Percentiles rank a stretch among this genome's conserved stretches.
These are phyloP conservation scores for Toxonevra muliebris DNA, from an alignment of 2,888 invertebrate species.

Conservation along the genomic window DNA sequence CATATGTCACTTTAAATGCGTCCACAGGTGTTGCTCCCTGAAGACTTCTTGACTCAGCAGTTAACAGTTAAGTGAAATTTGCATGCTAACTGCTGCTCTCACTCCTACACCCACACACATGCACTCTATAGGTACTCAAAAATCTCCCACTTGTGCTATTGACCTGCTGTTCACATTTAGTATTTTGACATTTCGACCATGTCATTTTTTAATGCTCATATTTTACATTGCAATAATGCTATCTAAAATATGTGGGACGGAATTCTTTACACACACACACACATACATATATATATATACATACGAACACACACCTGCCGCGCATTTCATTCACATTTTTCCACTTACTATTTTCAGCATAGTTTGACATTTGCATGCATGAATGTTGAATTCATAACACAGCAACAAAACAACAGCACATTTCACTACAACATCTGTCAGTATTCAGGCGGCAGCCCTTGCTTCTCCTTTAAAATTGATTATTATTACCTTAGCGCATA, in stretches of 20 bases:
- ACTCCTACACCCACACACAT: no score
- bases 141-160: slow-evolving; percentile 20
- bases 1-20: no score
- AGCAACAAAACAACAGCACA: slow-evolving; percentile 31
- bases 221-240: slow-evolving; percentile 8
- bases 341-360: background rate
- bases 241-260: background rate
- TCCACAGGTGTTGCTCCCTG: no score
- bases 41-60: no score
- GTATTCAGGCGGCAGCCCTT: slow-evolving; percentile 43
- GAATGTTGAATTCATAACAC: slow-evolving; percentile 50
- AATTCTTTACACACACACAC: background rate
- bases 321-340: slow-evolving; percentile 16
- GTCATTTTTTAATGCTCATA: slow-evolving; percentile 8
- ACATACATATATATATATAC: slow-evolving; percentile 1
- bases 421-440: slow-evolving; percentile 56
- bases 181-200: slow-evolving; percentile 16
- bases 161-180: slow-evolving; percentile 34
- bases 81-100: no score
- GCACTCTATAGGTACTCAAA: no score
- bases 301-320: slow-evolving; percentile 17
- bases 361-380: slow-evolving; percentile 52
- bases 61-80: no score
- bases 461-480: background rate
- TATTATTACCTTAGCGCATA: background rate